phyloP scores from a whole-genome alignment of 2,888 invertebrate genomes.

The Hypomecis punctinalis region DNA sequence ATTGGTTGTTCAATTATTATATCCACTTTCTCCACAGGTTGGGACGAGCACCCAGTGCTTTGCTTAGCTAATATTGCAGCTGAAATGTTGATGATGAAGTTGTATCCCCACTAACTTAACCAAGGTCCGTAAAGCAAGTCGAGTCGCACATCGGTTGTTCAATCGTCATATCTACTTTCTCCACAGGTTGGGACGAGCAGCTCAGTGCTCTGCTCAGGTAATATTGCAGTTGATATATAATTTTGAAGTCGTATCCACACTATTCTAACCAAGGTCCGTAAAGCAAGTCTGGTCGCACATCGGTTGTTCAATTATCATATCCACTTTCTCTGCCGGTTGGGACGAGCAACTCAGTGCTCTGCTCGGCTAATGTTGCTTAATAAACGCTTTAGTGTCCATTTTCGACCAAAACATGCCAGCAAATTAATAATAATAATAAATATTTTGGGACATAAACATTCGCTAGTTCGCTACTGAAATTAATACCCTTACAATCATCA shows the following conservation, averaged over 20 bases:
- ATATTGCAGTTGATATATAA: too few relatives aligned
- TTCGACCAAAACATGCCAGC: background rate
- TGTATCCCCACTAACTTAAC: conserved; percentile 53
- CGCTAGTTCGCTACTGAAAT: too few relatives aligned
- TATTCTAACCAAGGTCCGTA: conserved; percentile 43
- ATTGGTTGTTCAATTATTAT: conserved; percentile 81
- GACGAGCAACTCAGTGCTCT: conserved; percentile 21
- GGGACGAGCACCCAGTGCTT: conserved; percentile 25
- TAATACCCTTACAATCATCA: too few relatives aligned
- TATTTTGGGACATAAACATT: too few relatives aligned
- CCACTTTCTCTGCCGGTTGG: conserved; percentile 75
- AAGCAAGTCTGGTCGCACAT: too few relatives aligned
- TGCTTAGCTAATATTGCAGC: background rate
- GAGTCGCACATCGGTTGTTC: conserved; percentile 75
- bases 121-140: conserved; percentile 47
- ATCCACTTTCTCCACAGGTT: conserved; percentile 78
- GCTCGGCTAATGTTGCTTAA: conserved; percentile 33
- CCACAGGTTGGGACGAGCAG: conserved; percentile 52
- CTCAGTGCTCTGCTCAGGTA: conserved; percentile 35
- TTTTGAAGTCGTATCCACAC: conserved; percentile 53
- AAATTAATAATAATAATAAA: too few relatives aligned
- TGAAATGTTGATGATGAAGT: background rate
- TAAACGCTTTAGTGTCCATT: conserved; percentile 11
- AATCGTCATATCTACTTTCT: conserved; percentile 85
- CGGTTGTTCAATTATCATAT: conserved; percentile 82